Percentiles rank a stretch among this genome's conserved stretches.
Evolutionary conservation across 2,113 vertebrate genomes (phyloP).

Genomic region (Rhinoptilus africanus): DNA sequence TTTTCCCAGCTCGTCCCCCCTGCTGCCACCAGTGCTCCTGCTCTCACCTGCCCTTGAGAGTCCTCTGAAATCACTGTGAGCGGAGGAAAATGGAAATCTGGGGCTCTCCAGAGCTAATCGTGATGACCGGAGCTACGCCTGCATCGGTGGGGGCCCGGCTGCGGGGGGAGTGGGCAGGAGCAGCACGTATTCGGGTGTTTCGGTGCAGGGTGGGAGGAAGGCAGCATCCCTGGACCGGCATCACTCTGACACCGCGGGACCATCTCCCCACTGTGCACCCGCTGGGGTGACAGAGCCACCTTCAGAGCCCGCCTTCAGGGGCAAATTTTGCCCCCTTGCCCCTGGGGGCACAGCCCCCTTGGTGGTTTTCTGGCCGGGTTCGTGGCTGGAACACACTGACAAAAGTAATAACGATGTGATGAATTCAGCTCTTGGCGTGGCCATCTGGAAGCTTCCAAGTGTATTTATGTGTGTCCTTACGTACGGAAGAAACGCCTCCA

Average conservation of each 20-base stretch:
- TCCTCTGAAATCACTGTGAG: not conserved
- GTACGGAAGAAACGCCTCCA: not conserved
- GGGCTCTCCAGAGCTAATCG: not conserved
- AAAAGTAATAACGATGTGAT: not conserved
- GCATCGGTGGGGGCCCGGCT: not conserved
- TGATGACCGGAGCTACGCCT: not conserved
- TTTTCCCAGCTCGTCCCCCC: not conserved
- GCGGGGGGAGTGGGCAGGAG: not conserved
- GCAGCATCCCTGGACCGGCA: not conserved
- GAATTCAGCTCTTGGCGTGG: not conserved
- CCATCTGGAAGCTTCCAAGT: not conserved
- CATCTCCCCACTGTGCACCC: accelerated
- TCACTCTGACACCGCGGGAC: accelerated
- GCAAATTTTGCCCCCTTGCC: too few relatives aligned
- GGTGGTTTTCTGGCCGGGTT: not conserved
- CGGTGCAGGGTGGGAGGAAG: too few relatives aligned
- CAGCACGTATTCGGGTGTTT: accelerated
- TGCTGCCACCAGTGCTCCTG: accelerated
- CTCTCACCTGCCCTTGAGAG: not conserved
- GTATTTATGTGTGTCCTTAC: not conserved
- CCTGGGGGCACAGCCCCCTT: accelerated
- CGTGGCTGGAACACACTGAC: not conserved
- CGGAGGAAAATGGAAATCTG: accelerated
- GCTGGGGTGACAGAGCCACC: accelerated
- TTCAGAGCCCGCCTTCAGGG: not conserved